Base-by-base conservation (phyloP, 2,888 invertebrate species). In the Apoderus coryli region DNA sequence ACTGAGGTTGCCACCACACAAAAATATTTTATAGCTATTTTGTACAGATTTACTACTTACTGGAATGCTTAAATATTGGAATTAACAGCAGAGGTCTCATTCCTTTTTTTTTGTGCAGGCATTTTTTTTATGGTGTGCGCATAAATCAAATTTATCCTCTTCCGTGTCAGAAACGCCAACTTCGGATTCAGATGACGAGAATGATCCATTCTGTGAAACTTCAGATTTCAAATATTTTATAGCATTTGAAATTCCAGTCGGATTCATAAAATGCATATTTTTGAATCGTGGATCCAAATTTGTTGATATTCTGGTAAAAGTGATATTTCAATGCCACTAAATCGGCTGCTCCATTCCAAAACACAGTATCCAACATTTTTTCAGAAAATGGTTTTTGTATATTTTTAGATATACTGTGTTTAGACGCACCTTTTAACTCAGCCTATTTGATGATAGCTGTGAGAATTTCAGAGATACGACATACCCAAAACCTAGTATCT, bases 181-280 rank as follows among this genome's bases (percentile, higher is more conserved):
- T 6, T 14, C 12, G n/a, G 22, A 16, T 9, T 15, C 31, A 3
- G 16, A 4, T 13, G 28, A 32, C 9, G 28, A 10, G 5, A 3
- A 14, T 15, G n/a, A 5, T n/a, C n/a, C 26, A 4, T 10, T 13
- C 9, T 28, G n/a, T 10, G 4, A 6, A 11, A 32, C 27, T 24
- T 34, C 31, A 13, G 14, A 10, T 25, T 10, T 25, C 16, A 33
- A 3, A 10, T 33, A 19, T 10, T 16, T 22, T 14, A 29, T 27
- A 23, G 19, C 31, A 16, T 10, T 27, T 10, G 33, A 22, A 13
- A 22, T 11, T 13, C 31, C 33, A 10, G 29, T n/a, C 2, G 28
- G 22, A 19, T 38, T 31, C n/a, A 33, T 32, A 22, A 38, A 38
- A 31, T 33, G 25, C 3, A 38, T 12, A 16, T 31, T 33, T 27